These are phyloP conservation scores for Excalfactoria chinensis DNA, from an alignment of 2,113 vertebrate species.

Conservation along the genomic window DNA sequence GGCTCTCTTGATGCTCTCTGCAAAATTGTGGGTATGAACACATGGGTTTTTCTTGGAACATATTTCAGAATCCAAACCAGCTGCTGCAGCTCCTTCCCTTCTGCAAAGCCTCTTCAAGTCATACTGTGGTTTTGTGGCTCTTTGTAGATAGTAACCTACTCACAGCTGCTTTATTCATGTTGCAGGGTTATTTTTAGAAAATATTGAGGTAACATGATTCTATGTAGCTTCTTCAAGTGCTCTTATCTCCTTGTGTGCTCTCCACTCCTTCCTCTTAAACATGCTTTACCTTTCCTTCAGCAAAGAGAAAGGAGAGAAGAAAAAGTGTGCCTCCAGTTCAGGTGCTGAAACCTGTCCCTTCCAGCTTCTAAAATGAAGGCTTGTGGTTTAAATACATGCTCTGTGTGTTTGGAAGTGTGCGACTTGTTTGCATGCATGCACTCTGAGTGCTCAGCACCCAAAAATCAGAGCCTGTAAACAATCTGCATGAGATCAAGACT, in stretches of 20 bases:
- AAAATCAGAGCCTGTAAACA: neutral
- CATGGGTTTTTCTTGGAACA: rapidly evolving
- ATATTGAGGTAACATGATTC: neutral
- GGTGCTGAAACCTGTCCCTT: neutral
- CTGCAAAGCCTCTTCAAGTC: neutral
- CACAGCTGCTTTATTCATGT: neutral
- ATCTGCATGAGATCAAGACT: neutral
- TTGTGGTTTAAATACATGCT: neutral
- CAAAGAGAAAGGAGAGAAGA: neutral
- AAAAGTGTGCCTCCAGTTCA: neutral
- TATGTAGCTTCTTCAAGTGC: neutral
- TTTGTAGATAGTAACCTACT: neutral
- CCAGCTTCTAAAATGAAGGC: neutral
- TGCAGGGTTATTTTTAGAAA: neutral
- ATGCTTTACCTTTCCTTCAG: neutral
- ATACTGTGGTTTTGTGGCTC: neutral
- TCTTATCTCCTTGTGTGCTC: neutral
- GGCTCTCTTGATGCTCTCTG: neutral
- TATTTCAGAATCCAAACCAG: neutral
- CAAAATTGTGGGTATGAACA: neutral
- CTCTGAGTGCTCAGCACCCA: neutral
- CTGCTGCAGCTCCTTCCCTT: neutral
- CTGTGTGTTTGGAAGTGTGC: neutral
- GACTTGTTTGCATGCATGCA: neutral
- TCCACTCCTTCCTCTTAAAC: neutral